Conservation (phyloP, 2,113 vertebrate species). For the Dromaius novaehollandiae region DNA sequence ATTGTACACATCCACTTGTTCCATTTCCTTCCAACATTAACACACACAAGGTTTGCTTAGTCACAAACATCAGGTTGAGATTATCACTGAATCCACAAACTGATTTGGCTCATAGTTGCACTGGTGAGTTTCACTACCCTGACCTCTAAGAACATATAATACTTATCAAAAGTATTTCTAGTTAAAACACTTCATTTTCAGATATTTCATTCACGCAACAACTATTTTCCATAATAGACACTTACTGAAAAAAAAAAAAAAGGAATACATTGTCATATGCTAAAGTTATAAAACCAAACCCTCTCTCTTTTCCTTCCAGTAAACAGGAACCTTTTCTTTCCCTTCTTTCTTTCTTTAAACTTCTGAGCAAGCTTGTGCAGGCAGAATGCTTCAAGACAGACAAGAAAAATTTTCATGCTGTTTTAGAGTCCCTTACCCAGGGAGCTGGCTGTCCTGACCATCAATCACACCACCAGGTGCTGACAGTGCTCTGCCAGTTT, state of each 20-base stretch:
- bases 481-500: slow-evolving; percentile 7
- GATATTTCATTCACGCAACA: neutral
- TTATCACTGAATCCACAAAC: neutral
- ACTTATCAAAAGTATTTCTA: neutral
- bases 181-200: neutral
- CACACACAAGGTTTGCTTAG: neutral
- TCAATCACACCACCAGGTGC: neutral
- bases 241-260: neutral
- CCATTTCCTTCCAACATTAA: neutral
- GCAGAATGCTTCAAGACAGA: neutral
- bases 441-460: neutral
- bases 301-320: neutral
- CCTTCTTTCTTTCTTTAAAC: neutral
- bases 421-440: neutral
- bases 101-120: neutral
- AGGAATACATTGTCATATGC: neutral
- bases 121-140: neutral
- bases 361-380: neutral
- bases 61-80: neutral
- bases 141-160: neutral
- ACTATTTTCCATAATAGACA: neutral
- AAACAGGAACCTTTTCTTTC: neutral
- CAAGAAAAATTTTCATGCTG: neutral
- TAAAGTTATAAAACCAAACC: neutral
- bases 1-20: neutral